Evolutionary conservation across 2,113 vertebrate genomes (phyloP), one percentile per base, ranked within the genome.

Genomic region (Neopipo cinnamomea): DNA sequence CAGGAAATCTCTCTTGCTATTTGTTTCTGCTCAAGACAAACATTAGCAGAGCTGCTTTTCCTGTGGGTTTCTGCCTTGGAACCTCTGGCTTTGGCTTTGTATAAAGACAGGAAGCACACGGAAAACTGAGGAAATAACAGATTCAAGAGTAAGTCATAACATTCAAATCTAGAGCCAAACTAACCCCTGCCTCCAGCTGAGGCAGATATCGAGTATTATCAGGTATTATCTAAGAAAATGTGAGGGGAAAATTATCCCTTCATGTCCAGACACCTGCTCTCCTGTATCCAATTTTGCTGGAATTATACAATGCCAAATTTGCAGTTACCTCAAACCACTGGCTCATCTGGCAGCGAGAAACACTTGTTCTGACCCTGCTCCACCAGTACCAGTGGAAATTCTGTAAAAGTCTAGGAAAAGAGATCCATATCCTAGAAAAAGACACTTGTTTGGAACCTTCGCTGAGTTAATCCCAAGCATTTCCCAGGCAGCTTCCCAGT

Each of bases 11-110:
- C 39, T 89, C 46, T 37, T 86, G 80, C 41, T 89, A 10, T 84
- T 81, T 92, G 63, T 63, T 94, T 89, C 59, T 68, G 31, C 35
- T 84, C 31, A 88, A 87, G 71, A 65, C 33, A 94, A 94, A 83
- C n/a, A 79, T 75, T 70, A 74, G 17, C 83, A 89, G 30, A 80
- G 73, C 42, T 62, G 50, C 42, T 92, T 95, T 94, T 96, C 91
- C 91, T 70, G 65, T 76, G 52, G 49, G 49, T 65, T 89, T 92
- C 68, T 74, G 46, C 14, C 91, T 66, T 71, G 50, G 68, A 92
- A 70, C 39, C 56, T 65, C 12, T 67, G 66, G 37, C 27, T 70
- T 71, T 79, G 56, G 74, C 78, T 70, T 78, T 87, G 72, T 21
- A 62, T 33, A 62, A 87, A 75, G 80, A 77, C 65, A 78, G 77